These are phyloP conservation scores for Poecilobothrus nobilitatus DNA, from an alignment of 2,888 invertebrate genomes.

Conservation along the genomic window DNA sequence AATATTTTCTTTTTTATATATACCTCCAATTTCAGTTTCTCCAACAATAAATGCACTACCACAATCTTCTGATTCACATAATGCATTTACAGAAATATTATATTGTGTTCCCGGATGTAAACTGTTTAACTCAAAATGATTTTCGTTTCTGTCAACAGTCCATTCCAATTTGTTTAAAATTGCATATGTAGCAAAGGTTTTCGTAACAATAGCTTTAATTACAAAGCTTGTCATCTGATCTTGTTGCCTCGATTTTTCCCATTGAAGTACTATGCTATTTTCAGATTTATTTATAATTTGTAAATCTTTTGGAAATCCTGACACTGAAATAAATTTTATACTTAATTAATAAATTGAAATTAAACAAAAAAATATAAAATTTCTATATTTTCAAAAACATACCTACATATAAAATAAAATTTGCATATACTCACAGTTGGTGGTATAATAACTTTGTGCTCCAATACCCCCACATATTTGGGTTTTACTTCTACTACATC, in stretches of 20 bases:
- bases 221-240: slow-evolving; percentile 50
- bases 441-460: slow-evolving; percentile 60
- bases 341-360: background rate
- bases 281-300: slow-evolving; percentile 53
- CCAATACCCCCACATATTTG: slow-evolving; percentile 60
- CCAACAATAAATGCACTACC: slow-evolving; percentile 49
- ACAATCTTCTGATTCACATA: slow-evolving; percentile 52
- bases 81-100: slow-evolving; percentile 61
- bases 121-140: slow-evolving; percentile 51
- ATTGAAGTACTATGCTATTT: slow-evolving; percentile 52
- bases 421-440: slow-evolving; percentile 40
- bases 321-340: slow-evolving; percentile 38
- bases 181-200: slow-evolving; percentile 51
- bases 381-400: background rate
- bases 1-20: background rate
- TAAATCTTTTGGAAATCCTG: slow-evolving; percentile 61
- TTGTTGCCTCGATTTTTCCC: slow-evolving; percentile 51
- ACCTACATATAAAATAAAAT: slow-evolving; percentile 24
- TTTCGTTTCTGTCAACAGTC: slow-evolving; percentile 52
- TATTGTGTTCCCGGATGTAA: slow-evolving; percentile 69
- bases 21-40: slow-evolving; percentile 60
- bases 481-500: slow-evolving; percentile 53
- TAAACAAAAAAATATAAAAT: background rate
- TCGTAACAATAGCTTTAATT: slow-evolving; percentile 48
- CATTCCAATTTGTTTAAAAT: slow-evolving; percentile 48